Base-by-base conservation (phyloP, 2,888 invertebrate species). In the Pheosia gnoma region DNA sequence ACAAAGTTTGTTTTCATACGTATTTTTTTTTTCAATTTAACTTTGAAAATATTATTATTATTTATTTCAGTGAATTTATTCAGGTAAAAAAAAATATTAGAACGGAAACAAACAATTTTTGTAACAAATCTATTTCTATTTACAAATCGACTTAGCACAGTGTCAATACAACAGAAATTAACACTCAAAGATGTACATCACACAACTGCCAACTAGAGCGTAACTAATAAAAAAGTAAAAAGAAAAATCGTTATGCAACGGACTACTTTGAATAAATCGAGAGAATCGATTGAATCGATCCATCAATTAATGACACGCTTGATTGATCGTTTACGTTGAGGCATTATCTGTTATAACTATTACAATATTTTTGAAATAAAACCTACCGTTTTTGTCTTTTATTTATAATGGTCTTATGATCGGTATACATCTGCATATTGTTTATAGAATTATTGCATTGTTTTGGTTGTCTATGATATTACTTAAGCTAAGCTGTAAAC, bases 221-320 rank as follows among this genome's bases (percentile, higher is more conserved):
- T 57, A 54, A 62, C 66, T 62, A 63, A 65, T 67, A 59, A 70
- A 70, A 68, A 63, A 59, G 49, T 58, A 38, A 69, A 63, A 63
- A 53, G 37, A 60, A 59, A 62, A 65, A 61, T 58, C 25, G 53
- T 68, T 67, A 69, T 61, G 69, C 64, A 75, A 74, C 59, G 51
- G 60, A 11, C 38, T 36, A 49, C 37, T 63, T 62, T 61, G 59
- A 66, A 64, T 67, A 70, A 68, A 65, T 59, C 65, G 62, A 60
- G 57, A 57, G 55, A 61, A 74, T 72, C 73, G 66, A 71, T 70
- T 57, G 55, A 57, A 71, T 71, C 65, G 65, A 65, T 68, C 61
- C 65, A 62, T 69, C 53, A 25, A 53, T 53, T 53, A 67, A 62
- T 66, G 62, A 63, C 57, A 65, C 11, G 72, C 61, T 74, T 62